Conservation (phyloP, 2,113 vertebrate genomes). For the Pygoscelis adeliae region DNA sequence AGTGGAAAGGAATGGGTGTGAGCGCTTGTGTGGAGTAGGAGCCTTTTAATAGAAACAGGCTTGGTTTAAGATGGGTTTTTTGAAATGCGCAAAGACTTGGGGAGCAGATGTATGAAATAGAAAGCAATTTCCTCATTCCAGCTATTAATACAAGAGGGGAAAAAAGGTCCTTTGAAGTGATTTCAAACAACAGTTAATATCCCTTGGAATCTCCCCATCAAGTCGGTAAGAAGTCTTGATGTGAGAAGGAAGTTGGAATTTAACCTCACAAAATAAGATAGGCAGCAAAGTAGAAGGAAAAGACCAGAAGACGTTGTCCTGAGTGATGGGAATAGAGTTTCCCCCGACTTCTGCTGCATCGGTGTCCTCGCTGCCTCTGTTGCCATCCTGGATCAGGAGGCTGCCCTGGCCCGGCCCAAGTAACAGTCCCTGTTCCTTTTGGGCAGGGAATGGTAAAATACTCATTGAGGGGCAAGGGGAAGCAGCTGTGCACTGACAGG, state of each 20-base stretch:
- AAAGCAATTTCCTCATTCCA: constrained; percentile 34
- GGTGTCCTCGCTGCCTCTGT: neutral
- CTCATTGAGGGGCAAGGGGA: rapidly evolving
- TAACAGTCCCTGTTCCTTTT: neutral
- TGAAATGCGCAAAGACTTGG: neutral
- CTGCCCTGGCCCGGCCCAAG: neutral
- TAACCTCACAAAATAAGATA: neutral
- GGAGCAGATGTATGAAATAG: constrained; percentile 26
- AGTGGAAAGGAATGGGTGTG: constrained; percentile 17
- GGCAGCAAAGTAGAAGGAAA: neutral
- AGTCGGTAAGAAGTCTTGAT: neutral
- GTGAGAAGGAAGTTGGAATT: neutral
- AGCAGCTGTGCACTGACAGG: neutral
- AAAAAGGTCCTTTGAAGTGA: constrained; percentile 29
- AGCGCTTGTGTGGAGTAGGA: neutral
- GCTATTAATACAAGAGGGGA: neutral
- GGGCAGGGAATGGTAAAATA: neutral
- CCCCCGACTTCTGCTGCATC: neutral
- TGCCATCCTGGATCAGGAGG: neutral
- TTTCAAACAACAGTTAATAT: constrained; percentile 22
- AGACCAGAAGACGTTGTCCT: rapidly evolving
- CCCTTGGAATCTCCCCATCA: constrained; percentile 13
- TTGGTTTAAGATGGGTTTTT: neutral
- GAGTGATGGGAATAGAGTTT: neutral
- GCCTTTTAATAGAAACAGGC: constrained; percentile 45